Evolutionary conservation across 2,113 vertebrate genomes (phyloP).

Genomic region (Atherinomorus stipes): DNA sequence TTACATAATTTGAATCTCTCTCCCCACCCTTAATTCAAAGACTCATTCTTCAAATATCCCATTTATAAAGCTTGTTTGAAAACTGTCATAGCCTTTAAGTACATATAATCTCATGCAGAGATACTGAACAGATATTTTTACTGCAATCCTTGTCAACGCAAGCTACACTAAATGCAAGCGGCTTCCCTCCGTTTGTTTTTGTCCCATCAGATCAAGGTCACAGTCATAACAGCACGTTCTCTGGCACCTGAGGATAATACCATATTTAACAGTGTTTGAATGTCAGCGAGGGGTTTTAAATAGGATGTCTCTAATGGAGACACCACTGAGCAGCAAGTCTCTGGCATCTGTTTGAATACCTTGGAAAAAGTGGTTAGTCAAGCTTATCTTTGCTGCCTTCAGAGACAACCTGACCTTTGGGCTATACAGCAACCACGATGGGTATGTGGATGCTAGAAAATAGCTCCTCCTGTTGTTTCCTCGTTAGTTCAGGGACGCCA

Average conservation of each 20-base stretch:
- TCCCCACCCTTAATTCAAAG: background rate
- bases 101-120: background rate
- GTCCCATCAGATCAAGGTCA: constrained; percentile 42
- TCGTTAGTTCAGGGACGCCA: constrained; percentile 22
- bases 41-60: background rate
- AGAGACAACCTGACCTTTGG: constrained; percentile 62
- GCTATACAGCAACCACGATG: constrained; percentile 11
- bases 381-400: constrained; percentile 53
- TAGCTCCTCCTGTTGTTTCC: constrained; percentile 18
- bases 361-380: constrained; percentile 50
- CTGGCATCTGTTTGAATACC: constrained; percentile 52
- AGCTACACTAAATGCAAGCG: background rate
- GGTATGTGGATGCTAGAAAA: constrained; percentile 38
- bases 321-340: constrained; percentile 15
- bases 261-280: constrained; percentile 27
- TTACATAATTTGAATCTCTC: background rate
- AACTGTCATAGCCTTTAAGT: background rate
- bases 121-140: background rate
- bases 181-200: constrained; percentile 17
- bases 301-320: constrained; percentile 54
- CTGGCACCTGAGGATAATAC: constrained; percentile 33
- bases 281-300: constrained; percentile 60
- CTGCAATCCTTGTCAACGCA: background rate
- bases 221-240: constrained; percentile 18
- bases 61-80: background rate